Evolutionary conservation across 1,140 invertebrate species (phyloP).

Genomic region (Meloidogyne hapla): DNA sequence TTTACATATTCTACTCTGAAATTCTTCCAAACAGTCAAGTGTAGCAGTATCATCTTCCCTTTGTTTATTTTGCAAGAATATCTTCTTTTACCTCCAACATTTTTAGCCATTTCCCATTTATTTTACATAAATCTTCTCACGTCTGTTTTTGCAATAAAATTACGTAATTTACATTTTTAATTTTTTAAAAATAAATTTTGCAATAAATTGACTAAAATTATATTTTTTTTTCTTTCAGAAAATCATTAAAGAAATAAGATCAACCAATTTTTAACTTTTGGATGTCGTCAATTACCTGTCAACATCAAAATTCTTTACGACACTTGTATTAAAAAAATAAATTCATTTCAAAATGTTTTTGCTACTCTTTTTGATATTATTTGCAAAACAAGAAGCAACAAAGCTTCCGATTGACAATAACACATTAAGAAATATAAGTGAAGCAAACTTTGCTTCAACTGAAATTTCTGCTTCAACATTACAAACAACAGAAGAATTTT

Average conservation of each 20-base stretch:
- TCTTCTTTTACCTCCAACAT: background rate
- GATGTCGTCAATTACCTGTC: background rate
- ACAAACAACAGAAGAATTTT: no score
- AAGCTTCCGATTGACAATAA: background rate
- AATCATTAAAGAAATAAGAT: no score
- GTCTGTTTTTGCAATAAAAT: background rate
- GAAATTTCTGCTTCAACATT: background rate
- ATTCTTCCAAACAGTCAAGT: background rate
- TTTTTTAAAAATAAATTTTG: no score
- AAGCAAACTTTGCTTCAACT: background rate
- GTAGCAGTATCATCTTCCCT: background rate
- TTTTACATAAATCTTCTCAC: background rate
- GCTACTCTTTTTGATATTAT: background rate
- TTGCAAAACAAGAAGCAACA: background rate
- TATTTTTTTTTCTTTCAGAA: no score
- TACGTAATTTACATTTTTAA: background rate
- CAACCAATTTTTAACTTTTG: background rate
- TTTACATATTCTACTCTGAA: background rate
- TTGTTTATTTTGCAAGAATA: constrained; percentile 1
- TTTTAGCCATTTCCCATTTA: background rate
- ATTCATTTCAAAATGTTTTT: background rate
- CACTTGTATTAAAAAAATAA: background rate
- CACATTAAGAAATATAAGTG: background rate
- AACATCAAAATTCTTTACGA: background rate
- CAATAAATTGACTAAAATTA: no score